Base-by-base conservation (phyloP, 2,888 invertebrate genomes). In the Ornithoptera alexandrae region DNA sequence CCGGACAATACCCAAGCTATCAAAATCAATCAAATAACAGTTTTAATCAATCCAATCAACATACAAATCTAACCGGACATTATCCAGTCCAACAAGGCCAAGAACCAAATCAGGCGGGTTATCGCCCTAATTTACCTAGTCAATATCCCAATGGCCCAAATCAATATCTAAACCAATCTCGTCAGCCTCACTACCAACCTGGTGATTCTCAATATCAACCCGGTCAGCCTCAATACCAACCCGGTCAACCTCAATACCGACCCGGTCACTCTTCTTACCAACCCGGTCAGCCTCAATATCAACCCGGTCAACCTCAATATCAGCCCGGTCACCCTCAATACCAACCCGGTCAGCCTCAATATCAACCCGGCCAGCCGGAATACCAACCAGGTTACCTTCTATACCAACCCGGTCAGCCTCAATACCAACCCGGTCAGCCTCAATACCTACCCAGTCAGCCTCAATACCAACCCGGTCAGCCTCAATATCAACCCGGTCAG, bases 1-100 rank as follows among this genome's bases (percentile, higher is more conserved):
- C 70, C 39, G 71, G 72, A 22, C 68, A 75, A 36, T 65, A 74
- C 62, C 69, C 71, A 0, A 67, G 70, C n/a, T 71, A 75, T 62
- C 69, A 50, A n/a, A 74, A 68, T 24, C 74, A 61, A 62, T 70
- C 71, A 46, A 42, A 24, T 12, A n/a, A 65, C 36, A 39, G 58
- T 53, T 20, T 57, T 50, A 59, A 73, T 20, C 62, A 71, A 12
- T 73, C 73, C 20, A 50, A 67, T 64, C 68, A 71, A 50, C 46
- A 69, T 24, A 65, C 68, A 22, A 57, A 66, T 36, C 69, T 64
- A 42, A 69, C 65, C 3, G 50, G 58, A 18, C 58, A 36, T 22
- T 66, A 67, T n/a, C 39, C 57, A 53, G 61, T 71, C 46, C 71
- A 69, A 3, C 42, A 71, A 39, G 62, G 72, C 71, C 65, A 74